Base-by-base conservation (phyloP, 2,113 vertebrate species). In the Equus przewalskii region DNA sequence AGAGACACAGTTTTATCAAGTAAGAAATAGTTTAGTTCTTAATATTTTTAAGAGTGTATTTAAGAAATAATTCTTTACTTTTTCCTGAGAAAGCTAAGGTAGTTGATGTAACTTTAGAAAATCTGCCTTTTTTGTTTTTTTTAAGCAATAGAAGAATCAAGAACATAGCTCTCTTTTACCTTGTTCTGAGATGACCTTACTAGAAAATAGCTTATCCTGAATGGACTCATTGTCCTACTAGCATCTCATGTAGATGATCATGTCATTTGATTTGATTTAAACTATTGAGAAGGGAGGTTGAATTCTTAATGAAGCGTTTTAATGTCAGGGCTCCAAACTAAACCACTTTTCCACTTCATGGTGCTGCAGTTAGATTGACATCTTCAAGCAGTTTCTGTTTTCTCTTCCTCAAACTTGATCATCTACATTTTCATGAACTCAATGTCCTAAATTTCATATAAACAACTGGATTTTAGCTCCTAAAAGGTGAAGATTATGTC, bases 281-380 rank as follows among this genome's bases (percentile, higher is more conserved):
- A 86, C 28, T 89, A 1, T 75, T 81, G 24, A 82, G 24, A 96
- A 92, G 22, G 12, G 33, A 70, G 33, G 7, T 80, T 85, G n/a
- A 76, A 51, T 97, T 96, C 73, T 80, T 94, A 76, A 72, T 72
- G 46, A 89, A 90, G 30, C 18, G 65, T 94, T 97, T 97, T 91
- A 70, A 91, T 60, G 28, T 91, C 36, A 86, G 18, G 16, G 5
- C 15, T 60, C 11, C 72, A 73, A 72, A 41, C 67, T 64, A 93
- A 89, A 69, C 85, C 18, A 44, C 19, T 81, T 95, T 90, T 26
- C n/a, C 51, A 58, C 82, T 94, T 82, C 16, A 44, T 89, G 28
- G 4, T 81, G 7, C 19, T 84, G 0, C 18, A 54, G 58, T 97
- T 51, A 91, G 19, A 67, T 78, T 87, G 51, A 49, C 22, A 83